Evolutionary conservation across 1,140 invertebrate genomes (phyloP).

Genomic region (Diachasma alloeum): DNA sequence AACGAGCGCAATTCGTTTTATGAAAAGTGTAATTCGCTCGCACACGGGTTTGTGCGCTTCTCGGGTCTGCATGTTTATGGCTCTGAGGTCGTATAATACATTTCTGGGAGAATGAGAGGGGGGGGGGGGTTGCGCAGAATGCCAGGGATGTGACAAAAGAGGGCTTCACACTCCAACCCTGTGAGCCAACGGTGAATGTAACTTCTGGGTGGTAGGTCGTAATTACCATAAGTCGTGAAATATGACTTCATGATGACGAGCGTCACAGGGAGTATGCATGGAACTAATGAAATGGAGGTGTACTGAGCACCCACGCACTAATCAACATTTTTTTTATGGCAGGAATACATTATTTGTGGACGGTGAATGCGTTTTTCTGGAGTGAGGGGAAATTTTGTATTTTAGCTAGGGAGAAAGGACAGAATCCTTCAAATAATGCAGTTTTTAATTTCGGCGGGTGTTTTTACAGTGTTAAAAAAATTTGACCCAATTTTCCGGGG

Average conservation of each 20-base stretch:
- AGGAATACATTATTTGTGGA: background rate
- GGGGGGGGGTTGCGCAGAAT: background rate
- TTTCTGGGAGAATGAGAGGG: background rate
- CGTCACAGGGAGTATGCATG: constrained; percentile 29
- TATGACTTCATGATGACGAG: constrained; percentile 62
- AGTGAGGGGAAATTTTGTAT: no score
- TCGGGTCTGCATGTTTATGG: constrained; percentile 16
- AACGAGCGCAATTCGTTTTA: constrained; percentile 46
- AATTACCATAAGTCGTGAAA: constrained; percentile 65
- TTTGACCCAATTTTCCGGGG: no score
- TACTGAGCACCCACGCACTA: constrained; percentile 27
- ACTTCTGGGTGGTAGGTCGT: constrained; percentile 59
- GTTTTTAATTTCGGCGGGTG: no score
- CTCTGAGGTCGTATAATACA: constrained; percentile 9
- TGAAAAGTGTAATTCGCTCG: constrained; percentile 55
- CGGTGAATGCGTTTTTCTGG: no score
- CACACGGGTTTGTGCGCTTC: constrained; percentile 28
- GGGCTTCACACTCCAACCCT: constrained; percentile 20
- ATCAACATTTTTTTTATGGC: background rate
- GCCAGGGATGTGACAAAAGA: constrained; percentile 45
- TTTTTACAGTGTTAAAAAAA: no score
- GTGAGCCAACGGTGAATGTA: constrained; percentile 37
- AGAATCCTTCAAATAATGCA: no score
- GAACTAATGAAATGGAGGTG: constrained; percentile 55
- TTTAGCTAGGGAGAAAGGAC: no score